These are phyloP conservation scores for Cataglyphis rosenhaueri DNA, from an alignment of 2,888 invertebrate species.

Conservation along the genomic window DNA sequence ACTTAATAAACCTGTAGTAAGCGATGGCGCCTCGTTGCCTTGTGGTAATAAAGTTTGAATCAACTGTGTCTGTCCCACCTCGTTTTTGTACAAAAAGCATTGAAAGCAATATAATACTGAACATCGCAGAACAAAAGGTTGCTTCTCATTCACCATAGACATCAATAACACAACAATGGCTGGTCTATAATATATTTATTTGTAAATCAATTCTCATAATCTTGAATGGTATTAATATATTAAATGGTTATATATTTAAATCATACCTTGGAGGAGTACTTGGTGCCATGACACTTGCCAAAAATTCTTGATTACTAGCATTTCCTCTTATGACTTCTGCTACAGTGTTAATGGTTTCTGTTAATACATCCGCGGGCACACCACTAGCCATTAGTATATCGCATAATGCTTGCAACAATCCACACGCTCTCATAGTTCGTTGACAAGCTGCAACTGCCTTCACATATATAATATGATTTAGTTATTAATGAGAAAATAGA, in stretches of 20 bases:
- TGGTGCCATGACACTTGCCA: slow-evolving; percentile 96
- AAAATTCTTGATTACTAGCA: slow-evolving; percentile 95
- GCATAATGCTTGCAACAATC: slow-evolving; percentile 93
- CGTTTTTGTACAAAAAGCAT: slow-evolving; percentile 97
- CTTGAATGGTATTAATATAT: background rate
- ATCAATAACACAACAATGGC: slow-evolving; percentile 97
- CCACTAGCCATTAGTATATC: slow-evolving; percentile 98
- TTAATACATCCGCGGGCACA: slow-evolving; percentile 97
- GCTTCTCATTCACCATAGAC: slow-evolving; percentile 99
- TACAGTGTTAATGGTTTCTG: slow-evolving; percentile 98
- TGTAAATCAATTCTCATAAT: background rate
- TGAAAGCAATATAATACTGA: slow-evolving; percentile 99
- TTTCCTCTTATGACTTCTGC: slow-evolving; percentile 97
- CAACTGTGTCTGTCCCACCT: slow-evolving; percentile 94
- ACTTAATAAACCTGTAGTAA: slow-evolving; percentile 87
- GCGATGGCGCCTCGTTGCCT: slow-evolving; percentile 90
- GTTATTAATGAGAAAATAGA: slow-evolving; percentile 17
- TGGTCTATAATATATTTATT: slow-evolving; percentile 87
- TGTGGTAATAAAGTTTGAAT: slow-evolving; percentile 97
- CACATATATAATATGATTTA: slow-evolving; percentile 14
- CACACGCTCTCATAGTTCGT: slow-evolving; percentile 94
- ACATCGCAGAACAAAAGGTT: slow-evolving; percentile 95
- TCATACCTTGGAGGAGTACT: slow-evolving; percentile 93
- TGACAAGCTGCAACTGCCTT: slow-evolving; percentile 90
- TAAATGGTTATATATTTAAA: background rate